phyloP scores from a whole-genome alignment of 1,140 invertebrate genomes.

The Drosophila eugracilis region DNA sequence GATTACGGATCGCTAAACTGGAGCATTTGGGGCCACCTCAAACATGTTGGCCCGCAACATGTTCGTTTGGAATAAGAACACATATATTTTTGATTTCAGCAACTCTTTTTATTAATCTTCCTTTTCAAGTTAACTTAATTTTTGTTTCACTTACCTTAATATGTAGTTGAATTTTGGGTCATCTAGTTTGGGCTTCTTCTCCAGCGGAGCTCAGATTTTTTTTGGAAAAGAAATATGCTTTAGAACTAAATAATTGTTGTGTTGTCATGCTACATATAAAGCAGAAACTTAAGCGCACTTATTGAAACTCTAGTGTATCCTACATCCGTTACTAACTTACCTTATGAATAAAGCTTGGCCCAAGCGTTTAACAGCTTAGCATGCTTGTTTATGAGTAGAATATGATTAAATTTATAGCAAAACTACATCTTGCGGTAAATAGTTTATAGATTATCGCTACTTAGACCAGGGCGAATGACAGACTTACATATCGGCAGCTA shows the following conservation, averaged over 20 bases:
- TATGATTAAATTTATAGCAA: constrained; percentile 20
- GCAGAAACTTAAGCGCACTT: constrained; percentile 53
- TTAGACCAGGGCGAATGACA: constrained; percentile 11
- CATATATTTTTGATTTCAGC: constrained; percentile 8
- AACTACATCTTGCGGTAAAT: constrained; percentile 39
- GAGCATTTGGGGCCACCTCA: constrained; percentile 9
- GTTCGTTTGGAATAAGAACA: constrained; percentile 49
- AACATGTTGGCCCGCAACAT: constrained; percentile 61
- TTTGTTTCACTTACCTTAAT: constrained; percentile 21
- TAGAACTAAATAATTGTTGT: constrained; percentile 44
- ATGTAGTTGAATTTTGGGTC: neutral
- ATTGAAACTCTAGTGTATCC: constrained; percentile 37
- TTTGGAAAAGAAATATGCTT: constrained; percentile 56
- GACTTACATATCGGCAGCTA: constrained; percentile 47
- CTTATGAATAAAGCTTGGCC: constrained; percentile 35
- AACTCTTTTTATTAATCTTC: constrained; percentile 1
- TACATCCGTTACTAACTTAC: constrained; percentile 55
- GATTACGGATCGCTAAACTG: constrained; percentile 49
- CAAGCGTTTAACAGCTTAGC: constrained; percentile 19
- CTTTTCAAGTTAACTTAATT: neutral
- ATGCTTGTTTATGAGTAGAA: constrained; percentile 20
- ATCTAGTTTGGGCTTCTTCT: neutral
- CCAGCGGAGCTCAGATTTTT: constrained; percentile 35
- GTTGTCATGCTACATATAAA: constrained; percentile 21
- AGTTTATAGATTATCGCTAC: constrained; percentile 35